Conservation (phyloP, 1,140 invertebrate genomes). For the Caenorhabditis inopinata region DNA sequence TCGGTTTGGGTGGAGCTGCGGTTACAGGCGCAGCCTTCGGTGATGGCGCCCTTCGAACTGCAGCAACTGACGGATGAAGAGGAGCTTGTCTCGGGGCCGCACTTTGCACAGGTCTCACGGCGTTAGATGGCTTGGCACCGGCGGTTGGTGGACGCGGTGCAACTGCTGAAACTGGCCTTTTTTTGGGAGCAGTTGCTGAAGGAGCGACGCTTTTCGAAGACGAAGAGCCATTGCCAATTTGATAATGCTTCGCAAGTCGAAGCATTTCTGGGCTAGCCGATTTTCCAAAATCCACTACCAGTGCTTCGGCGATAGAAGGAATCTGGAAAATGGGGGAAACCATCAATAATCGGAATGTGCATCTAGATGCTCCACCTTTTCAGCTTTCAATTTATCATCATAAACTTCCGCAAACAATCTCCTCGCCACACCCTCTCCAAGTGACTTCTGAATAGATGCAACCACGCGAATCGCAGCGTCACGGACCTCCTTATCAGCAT, state of each 20-base stretch:
- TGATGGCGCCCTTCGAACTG: background rate
- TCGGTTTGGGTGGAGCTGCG: background rate
- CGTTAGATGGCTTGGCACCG: background rate
- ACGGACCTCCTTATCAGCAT: slow-evolving; percentile 19
- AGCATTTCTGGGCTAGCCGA: background rate
- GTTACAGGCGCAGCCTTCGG: background rate
- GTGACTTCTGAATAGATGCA: background rate
- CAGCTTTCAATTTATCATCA: slow-evolving; percentile 16
- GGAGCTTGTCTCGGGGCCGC: too few relatives aligned
- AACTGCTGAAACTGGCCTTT: background rate
- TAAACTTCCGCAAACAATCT: background rate
- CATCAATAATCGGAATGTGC: background rate
- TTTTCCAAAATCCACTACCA: background rate
- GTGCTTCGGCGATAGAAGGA: slow-evolving; percentile 13
- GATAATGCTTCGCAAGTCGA: background rate
- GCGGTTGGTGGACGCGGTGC: background rate
- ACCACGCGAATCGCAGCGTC: slow-evolving; percentile 1
- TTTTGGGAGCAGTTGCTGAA: background rate
- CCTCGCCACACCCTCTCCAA: background rate
- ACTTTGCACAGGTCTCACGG: too few relatives aligned
- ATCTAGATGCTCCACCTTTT: background rate
- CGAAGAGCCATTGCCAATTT: background rate
- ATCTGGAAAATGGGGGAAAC: slow-evolving; percentile 42
- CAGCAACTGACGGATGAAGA: too few relatives aligned
- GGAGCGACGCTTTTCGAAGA: too few relatives aligned